phyloP scores from a whole-genome alignment of 2,888 invertebrate genomes.

The Eilema depressum region DNA sequence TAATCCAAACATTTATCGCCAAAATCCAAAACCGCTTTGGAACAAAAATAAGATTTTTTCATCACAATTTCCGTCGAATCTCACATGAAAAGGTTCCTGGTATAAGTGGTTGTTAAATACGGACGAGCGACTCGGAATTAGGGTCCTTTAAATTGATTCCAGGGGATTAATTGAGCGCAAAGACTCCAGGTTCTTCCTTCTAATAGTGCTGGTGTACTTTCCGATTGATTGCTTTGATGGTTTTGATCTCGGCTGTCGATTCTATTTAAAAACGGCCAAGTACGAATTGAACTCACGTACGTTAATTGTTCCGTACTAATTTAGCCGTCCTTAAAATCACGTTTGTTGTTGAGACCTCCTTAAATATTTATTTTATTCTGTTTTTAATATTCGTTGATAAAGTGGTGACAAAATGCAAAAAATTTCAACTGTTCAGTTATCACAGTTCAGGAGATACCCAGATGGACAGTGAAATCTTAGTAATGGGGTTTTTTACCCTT shows the following conservation, averaged over 20 bases:
- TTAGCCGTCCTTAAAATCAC: too few species aligned
- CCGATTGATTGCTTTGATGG: background rate
- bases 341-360: too few species aligned
- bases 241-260: background rate
- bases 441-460: too few species aligned
- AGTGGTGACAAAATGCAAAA: too few species aligned
- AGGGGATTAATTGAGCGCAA: constrained; percentile 49
- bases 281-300: background rate
- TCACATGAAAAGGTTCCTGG: constrained; percentile 35
- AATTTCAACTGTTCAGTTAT: too few species aligned
- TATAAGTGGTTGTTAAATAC: constrained; percentile 45
- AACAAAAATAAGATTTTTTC: constrained; percentile 14
- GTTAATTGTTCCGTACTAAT: background rate
- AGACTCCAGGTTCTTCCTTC: constrained; percentile 20
- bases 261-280: background rate
- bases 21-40: constrained; percentile 1
- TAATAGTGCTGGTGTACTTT: constrained; percentile 9
- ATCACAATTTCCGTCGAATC: constrained; percentile 17
- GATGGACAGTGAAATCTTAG: too few species aligned
- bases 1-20: background rate
- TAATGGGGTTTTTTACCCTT: too few species aligned
- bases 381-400: too few species aligned
- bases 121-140: constrained; percentile 45
- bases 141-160: constrained; percentile 50
- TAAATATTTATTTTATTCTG: too few species aligned